phyloP scores from a whole-genome alignment of 2,888 invertebrate genomes.

The Palloptera scutellata region DNA sequence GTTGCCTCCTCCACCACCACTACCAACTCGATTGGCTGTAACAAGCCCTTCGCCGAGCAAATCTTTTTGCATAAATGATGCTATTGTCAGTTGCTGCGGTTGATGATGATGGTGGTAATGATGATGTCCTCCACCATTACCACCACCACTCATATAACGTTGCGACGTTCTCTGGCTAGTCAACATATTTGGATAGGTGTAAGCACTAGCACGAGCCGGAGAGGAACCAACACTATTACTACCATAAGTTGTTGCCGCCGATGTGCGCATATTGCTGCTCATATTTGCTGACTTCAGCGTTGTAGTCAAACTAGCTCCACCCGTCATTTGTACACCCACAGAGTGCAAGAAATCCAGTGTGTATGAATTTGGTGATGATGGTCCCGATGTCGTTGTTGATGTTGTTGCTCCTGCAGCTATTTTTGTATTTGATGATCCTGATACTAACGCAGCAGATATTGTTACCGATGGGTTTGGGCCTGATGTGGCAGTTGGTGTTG shows the following conservation, averaged over 20 bases:
- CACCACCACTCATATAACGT: constrained; percentile 30
- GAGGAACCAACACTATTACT: constrained; percentile 24
- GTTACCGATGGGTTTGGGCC: constrained; percentile 23
- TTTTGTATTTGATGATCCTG: constrained; percentile 17
- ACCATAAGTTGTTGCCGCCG: constrained; percentile 11
- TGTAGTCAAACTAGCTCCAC: constrained; percentile 35
- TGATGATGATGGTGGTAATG: constrained; percentile 42
- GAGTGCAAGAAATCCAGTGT: constrained; percentile 54
- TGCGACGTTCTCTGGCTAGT: constrained; percentile 29
- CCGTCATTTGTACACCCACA: constrained; percentile 53
- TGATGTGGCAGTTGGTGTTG: constrained; percentile 20
- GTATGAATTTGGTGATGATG: constrained; percentile 44
- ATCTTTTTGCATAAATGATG: constrained; percentile 57
- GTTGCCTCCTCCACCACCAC: background rate
- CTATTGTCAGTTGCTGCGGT: constrained; percentile 57
- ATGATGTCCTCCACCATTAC: constrained; percentile 21
- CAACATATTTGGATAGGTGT: constrained; percentile 27
- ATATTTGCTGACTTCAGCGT: constrained; percentile 19
- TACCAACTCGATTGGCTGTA: constrained; percentile 13
- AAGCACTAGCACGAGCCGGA: constrained; percentile 24
- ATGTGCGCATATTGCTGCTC: constrained; percentile 7
- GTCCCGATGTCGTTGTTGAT: constrained; percentile 21
- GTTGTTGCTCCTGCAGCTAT: constrained; percentile 18
- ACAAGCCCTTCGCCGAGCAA: constrained; percentile 42
- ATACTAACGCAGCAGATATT: constrained; percentile 24